phyloP scores from a whole-genome alignment of 2,113 vertebrate genomes.

The Origma solitaria region DNA sequence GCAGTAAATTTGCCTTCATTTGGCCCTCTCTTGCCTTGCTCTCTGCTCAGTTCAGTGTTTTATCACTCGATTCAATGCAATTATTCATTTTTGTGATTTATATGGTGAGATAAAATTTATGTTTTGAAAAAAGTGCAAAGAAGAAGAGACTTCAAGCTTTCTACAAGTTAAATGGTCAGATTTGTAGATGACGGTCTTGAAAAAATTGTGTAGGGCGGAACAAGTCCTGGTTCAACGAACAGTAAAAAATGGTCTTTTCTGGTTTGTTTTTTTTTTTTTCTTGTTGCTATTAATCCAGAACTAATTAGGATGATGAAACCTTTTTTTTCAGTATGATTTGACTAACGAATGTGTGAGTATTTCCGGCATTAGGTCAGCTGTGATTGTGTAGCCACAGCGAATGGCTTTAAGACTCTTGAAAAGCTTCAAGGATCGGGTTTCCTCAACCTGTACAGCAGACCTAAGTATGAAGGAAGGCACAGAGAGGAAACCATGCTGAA shows the following conservation, averaged over 20 bases:
- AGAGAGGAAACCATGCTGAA: not conserved
- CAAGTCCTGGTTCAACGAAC: not conserved
- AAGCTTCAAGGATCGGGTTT: not conserved
- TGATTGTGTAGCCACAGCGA: not conserved
- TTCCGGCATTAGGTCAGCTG: not conserved
- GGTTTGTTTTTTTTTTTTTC: not conserved
- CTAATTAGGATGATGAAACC: not conserved
- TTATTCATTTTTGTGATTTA: not conserved
- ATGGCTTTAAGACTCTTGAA: not conserved
- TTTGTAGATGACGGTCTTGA: accelerated
- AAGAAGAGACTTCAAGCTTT: not conserved
- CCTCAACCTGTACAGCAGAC: not conserved
- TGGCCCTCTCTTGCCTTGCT: not conserved
- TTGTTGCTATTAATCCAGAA: not conserved
- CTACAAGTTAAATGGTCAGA: not conserved
- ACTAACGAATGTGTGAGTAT: not conserved
- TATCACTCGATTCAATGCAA: not conserved
- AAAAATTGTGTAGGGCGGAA: not conserved
- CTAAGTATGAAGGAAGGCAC: not conserved
- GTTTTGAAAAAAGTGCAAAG: not conserved
- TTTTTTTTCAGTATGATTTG: not conserved
- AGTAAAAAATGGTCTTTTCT: not conserved
- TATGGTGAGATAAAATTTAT: not conserved
- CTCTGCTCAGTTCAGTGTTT: not conserved
- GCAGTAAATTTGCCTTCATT: not conserved